Percentiles rank a stretch among this genome's conserved stretches.
phyloP scores from a whole-genome alignment of 37 sponge, comb jelly and placozoan species.

The Halichondria panicea region DNA sequence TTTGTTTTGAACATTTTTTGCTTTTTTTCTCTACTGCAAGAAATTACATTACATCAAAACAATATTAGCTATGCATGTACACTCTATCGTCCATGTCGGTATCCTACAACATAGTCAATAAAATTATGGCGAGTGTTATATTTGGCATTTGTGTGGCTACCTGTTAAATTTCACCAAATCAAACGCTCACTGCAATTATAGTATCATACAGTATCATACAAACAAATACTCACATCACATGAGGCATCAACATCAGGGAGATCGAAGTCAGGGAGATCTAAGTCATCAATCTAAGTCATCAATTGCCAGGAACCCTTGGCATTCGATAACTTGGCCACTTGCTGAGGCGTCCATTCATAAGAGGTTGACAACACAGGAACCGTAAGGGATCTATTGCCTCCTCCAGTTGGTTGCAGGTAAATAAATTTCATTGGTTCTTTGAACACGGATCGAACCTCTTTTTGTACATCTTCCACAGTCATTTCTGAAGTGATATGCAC shows the following conservation, averaged over 20 bases:
- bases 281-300: background rate
- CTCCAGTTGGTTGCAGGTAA: background rate
- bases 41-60: too few species aligned
- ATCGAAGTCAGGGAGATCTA: background rate
- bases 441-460: background rate
- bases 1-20: too few species aligned
- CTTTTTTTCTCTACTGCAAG: too few species aligned
- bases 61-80: too few species aligned
- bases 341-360: background rate
- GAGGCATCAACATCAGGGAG: background rate
- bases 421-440: background rate
- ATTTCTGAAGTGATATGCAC: background rate
- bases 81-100: too few species aligned
- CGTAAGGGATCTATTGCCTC: background rate
- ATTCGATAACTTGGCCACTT: background rate
- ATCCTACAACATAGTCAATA: too few species aligned
- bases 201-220: background rate
- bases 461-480: background rate
- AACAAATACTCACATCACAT: background rate
- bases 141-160: background rate
- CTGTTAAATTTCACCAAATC: background rate
- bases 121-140: background rate
- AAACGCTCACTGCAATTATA: background rate
- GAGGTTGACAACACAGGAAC: background rate
- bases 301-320: background rate